Base-by-base conservation (phyloP, 2,113 vertebrate genomes). In the Dunckerocampus dactyliophorus region DNA sequence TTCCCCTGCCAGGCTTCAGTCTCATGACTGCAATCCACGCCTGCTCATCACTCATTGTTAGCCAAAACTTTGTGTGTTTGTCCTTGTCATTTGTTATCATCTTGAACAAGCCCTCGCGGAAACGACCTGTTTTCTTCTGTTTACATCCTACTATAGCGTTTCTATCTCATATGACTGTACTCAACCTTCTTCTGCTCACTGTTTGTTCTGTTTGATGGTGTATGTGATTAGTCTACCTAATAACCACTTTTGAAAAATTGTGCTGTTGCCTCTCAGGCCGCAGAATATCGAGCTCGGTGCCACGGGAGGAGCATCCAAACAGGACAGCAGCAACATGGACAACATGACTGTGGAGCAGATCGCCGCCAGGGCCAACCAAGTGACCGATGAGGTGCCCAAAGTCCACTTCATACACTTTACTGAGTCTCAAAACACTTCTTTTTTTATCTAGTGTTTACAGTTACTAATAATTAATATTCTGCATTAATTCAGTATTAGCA, bases 341-440 rank as follows among this genome's bases (percentile, higher is more conserved):
- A 92, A 98, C 45, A 89, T 95, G 67, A 88, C 91, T 0, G 72
- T 91, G 79, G 95, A 98, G 76, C 91, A 98, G 70, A 94, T 99
- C 50, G 89, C 94, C 45, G 54, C 87, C 49, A 90, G 82, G 72
- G 94, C 94, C 79, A 90, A 97, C 87, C 93, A 97, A 76, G 88
- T 98, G 87, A 97, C 97, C 0, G 95, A 99, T 85, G 97, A 99
- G 93, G 97, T 99, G 90, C 84, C 9, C 34, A 10, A 0, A 17
- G n/a, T 37, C 12, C 37, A 39, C 37, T 12, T 8, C 9, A 10
- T 39, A 39, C 9, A 39, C 8, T 39, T 39, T 1, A 39, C 37
- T 11, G 3, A 13, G 39, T 42, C 39, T 43, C 3, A 14, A 4
- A 8, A 2, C 31, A 34, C 7, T 34, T 34, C 24, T n/a, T 28